phyloP scores from a whole-genome alignment of 2,888 invertebrate genomes.

The Bibio marci region DNA sequence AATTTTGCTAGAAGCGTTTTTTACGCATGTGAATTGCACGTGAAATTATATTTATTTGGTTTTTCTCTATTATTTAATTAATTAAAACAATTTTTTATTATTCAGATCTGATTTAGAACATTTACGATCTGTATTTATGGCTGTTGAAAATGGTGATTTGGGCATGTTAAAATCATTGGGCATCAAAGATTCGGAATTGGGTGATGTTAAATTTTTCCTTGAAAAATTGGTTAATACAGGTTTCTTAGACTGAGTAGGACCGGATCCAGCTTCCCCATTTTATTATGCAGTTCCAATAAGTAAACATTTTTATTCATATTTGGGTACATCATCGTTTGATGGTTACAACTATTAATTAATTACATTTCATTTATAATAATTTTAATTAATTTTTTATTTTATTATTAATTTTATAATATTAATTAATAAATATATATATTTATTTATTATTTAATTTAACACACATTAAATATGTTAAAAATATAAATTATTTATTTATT shows the following conservation, averaged over 20 bases:
- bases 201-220: slow-evolving; percentile 90
- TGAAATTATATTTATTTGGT: too few relatives aligned
- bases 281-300: slow-evolving; percentile 54
- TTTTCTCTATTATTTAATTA: too few relatives aligned
- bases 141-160: slow-evolving; percentile 86
- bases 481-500: too few relatives aligned
- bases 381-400: too few relatives aligned
- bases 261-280: slow-evolving; percentile 55
- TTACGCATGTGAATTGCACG: too few relatives aligned
- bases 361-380: too few relatives aligned
- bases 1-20: too few relatives aligned
- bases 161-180: slow-evolving; percentile 87
- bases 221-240: slow-evolving; percentile 91
- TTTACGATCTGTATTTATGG: slow-evolving; percentile 86
- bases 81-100: slow-evolving; percentile 2
- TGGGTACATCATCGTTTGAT: slow-evolving; percentile 34
- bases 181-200: slow-evolving; percentile 87
- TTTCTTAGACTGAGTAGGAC: slow-evolving; percentile 78
- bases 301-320: slow-evolving; percentile 55
- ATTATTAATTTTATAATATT: too few relatives aligned
- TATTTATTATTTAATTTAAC: too few relatives aligned
- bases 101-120: slow-evolving; percentile 80
- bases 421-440: too few relatives aligned
- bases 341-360: slow-evolving; percentile 28
- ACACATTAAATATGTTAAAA: too few relatives aligned